Percentiles rank a stretch among this genome's conserved stretches.
phyloP scores from a whole-genome alignment of 2,888 invertebrate genomes.

The Rhingia rostrata region DNA sequence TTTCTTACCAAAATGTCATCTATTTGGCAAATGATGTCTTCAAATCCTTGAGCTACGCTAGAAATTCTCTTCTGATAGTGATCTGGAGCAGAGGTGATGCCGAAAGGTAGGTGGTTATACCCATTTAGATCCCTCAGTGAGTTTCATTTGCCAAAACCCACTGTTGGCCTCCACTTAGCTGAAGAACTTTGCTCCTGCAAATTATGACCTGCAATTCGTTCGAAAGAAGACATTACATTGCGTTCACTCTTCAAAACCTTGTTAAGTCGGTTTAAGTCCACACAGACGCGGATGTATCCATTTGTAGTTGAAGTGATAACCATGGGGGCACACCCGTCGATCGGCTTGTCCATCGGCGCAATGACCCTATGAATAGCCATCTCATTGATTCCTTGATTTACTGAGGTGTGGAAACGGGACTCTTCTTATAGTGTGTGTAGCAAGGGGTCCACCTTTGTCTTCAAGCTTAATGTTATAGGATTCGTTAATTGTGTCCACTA shows the following conservation, averaged over 20 bases:
- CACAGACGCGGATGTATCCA: slow-evolving; percentile 10
- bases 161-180: no score
- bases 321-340: slow-evolving; percentile 15
- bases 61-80: slow-evolving; percentile 33
- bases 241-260: slow-evolving; percentile 18
- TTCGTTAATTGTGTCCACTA: slow-evolving; percentile 13
- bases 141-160: no score
- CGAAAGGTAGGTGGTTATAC: slow-evolving; percentile 2
- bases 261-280: background rate
- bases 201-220: slow-evolving; percentile 39
- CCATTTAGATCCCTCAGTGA: no score
- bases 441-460: background rate
- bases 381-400: slow-evolving; percentile 16
- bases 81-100: slow-evolving; percentile 26
- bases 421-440: background rate
- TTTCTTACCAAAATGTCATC: slow-evolving; percentile 44
- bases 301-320: slow-evolving; percentile 9
- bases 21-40: slow-evolving; percentile 16
- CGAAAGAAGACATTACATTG: slow-evolving; percentile 64
- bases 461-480: slow-evolving; percentile 13
- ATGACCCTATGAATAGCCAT: slow-evolving; percentile 13
- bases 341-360: background rate
- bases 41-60: slow-evolving; percentile 5
- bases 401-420: slow-evolving; percentile 16
- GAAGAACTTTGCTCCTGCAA: slow-evolving; percentile 13